Evolutionary conservation across 2,888 invertebrate species (phyloP).

Genomic region (Anarsia innoxiella): DNA sequence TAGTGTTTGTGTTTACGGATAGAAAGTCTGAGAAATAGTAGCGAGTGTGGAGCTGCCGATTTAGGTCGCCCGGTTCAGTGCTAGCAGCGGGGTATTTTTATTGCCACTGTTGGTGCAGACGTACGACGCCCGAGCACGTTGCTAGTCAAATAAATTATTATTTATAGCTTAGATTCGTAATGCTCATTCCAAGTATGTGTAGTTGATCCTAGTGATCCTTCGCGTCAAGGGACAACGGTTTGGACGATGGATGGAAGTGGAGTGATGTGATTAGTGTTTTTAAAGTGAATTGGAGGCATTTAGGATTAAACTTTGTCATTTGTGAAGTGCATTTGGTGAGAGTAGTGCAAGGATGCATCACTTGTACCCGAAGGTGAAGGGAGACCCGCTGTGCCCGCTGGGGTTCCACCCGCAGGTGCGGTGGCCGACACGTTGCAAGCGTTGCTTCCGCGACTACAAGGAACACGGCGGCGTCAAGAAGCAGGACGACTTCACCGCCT

Average conservation of each 20-base stretch:
- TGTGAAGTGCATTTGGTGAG: constrained; percentile 58
- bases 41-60: constrained; percentile 50
- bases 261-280: constrained; percentile 36
- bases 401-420: constrained; percentile 96
- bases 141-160: constrained; percentile 60
- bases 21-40: constrained; percentile 39
- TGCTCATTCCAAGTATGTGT: constrained; percentile 65
- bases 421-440: constrained; percentile 94
- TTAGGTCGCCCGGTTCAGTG: constrained; percentile 71
- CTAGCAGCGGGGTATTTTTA: constrained; percentile 73
- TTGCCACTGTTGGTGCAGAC: constrained; percentile 65
- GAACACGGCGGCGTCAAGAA: constrained; percentile 87
- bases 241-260: constrained; percentile 21
- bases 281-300: constrained; percentile 46
- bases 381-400: constrained; percentile 91
- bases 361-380: constrained; percentile 85
- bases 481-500: constrained; percentile 81
- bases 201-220: constrained; percentile 30
- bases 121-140: constrained; percentile 53
- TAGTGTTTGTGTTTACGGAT: constrained; percentile 30
- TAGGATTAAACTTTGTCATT: constrained; percentile 56
- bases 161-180: constrained; percentile 62
- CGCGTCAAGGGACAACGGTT: constrained; percentile 14
- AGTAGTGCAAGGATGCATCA: constrained; percentile 77
- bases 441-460: constrained; percentile 95